Evolutionary conservation across 2,113 vertebrate genomes (phyloP).

Genomic region (Petrocephalus microphthalmus): DNA sequence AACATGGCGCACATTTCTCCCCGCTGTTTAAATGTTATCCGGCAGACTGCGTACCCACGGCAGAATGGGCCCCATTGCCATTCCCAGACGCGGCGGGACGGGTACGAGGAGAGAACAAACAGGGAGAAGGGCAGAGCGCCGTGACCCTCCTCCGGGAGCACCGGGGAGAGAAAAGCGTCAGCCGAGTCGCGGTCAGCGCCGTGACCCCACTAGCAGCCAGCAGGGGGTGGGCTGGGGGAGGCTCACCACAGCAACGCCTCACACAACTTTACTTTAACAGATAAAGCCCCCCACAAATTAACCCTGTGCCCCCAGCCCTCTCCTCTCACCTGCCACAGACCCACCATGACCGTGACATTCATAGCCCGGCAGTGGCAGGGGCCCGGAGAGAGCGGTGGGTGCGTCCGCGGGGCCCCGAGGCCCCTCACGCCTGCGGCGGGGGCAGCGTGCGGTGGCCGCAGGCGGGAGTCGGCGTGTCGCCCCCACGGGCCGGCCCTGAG

Average conservation of each 20-base stretch:
- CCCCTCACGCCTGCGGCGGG: constrained; percentile 51
- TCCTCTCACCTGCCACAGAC: not conserved
- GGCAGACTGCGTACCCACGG: constrained; percentile 30
- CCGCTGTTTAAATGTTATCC: constrained; percentile 54
- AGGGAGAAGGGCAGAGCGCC: constrained; percentile 2
- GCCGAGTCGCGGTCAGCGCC: not conserved
- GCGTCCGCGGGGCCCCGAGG: constrained; percentile 50
- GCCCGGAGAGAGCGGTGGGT: constrained; percentile 58
- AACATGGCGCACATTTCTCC: constrained; percentile 55
- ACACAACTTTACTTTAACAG: constrained; percentile 59
- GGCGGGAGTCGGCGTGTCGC: not conserved
- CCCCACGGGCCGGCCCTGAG: too few relatives aligned
- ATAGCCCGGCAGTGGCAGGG: constrained; percentile 23
- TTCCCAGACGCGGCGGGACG: constrained; percentile 31
- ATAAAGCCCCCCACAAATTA: constrained; percentile 28
- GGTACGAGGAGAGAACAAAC: constrained; percentile 29
- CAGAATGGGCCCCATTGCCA: constrained; percentile 27
- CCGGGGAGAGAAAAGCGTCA: not conserved
- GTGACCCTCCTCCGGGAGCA: constrained; percentile 14
- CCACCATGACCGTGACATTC: not conserved
- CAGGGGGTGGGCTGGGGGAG: not conserved
- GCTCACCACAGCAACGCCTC: constrained; percentile 51
- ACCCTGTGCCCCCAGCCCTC: not conserved
- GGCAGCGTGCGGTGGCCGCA: not conserved
- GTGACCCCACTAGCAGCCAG: too few relatives aligned